phyloP scores from a whole-genome alignment of 2,888 invertebrate species.

The Ceramica pisi region DNA sequence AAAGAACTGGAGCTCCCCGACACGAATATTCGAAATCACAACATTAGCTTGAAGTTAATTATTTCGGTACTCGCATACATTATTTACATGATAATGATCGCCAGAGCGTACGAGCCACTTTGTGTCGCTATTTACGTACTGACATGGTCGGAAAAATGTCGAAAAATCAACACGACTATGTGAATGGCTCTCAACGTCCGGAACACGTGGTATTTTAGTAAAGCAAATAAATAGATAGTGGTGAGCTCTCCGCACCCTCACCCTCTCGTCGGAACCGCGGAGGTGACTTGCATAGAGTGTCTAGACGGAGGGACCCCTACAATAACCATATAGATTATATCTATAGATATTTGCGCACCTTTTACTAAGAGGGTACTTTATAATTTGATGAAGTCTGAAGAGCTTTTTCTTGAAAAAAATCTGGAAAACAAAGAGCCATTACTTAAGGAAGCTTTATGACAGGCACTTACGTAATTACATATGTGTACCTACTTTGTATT shows the following conservation, averaged over 20 bases:
- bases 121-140: conserved; percentile 20
- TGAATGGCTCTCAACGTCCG: conserved; percentile 80
- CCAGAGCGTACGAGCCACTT: conserved; percentile 32
- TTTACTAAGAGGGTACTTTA: conserved; percentile 54
- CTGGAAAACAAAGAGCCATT: conserved; percentile 29
- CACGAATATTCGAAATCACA: conserved; percentile 60
- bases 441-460: conserved; percentile 23
- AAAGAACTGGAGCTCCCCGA: conserved; percentile 74
- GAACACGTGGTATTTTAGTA: conserved; percentile 84
- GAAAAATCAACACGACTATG: conserved; percentile 62
- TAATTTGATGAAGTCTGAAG: conserved; percentile 37
- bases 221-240: conserved; percentile 89
- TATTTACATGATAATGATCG: conserved; percentile 45
- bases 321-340: conserved; percentile 72
- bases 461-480: conserved; percentile 43
- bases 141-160: conserved; percentile 23
- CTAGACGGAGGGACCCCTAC: conserved; percentile 88
- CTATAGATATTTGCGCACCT: conserved; percentile 71
- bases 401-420: conserved; percentile 25
- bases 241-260: conserved; percentile 85
- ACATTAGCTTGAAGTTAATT: conserved; percentile 58
- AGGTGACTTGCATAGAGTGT: conserved; percentile 88
- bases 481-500: conserved; percentile 11
- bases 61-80: conserved; percentile 52
- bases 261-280: conserved; percentile 81